phyloP scores from a whole-genome alignment of 2,888 invertebrate species.

The Achlya flavicornis region DNA sequence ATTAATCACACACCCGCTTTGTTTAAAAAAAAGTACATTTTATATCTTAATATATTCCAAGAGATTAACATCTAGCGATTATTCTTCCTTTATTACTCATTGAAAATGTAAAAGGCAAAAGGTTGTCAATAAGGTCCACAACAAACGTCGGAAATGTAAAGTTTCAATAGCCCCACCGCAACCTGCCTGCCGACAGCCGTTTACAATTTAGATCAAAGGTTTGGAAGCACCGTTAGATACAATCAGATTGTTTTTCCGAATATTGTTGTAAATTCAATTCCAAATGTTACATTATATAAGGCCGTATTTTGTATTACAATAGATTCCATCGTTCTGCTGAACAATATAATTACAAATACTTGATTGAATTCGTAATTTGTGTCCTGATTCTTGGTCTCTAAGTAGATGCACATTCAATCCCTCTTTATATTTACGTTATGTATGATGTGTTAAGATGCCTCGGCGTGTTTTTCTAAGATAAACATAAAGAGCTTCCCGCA shows the following conservation, averaged over 20 bases:
- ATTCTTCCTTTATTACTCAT: background rate
- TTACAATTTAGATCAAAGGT: slow-evolving; percentile 11
- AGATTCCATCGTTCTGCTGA: background rate
- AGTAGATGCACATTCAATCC: no score
- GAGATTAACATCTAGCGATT: background rate
- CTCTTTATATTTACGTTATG: no score
- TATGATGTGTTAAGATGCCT: no score
- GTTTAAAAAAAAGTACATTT: background rate
- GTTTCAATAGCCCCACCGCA: slow-evolving; percentile 12
- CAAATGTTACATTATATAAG: slow-evolving; percentile 6
- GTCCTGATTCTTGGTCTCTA: background rate
- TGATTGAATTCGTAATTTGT: background rate
- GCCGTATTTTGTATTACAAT: background rate
- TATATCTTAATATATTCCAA: no score
- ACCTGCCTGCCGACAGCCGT: slow-evolving; percentile 8
- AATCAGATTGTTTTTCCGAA: slow-evolving; percentile 7
- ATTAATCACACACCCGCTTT: background rate
- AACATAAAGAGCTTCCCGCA: no score
- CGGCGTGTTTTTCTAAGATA: background rate
- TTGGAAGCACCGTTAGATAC: slow-evolving; percentile 5
- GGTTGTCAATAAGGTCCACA: background rate
- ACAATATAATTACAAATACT: background rate
- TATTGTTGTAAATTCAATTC: slow-evolving; percentile 7
- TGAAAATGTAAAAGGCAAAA: background rate
- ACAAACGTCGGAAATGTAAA: slow-evolving; percentile 10